phyloP scores from a whole-genome alignment of 2,888 invertebrate species.

The Auanema freiburgensis region DNA sequence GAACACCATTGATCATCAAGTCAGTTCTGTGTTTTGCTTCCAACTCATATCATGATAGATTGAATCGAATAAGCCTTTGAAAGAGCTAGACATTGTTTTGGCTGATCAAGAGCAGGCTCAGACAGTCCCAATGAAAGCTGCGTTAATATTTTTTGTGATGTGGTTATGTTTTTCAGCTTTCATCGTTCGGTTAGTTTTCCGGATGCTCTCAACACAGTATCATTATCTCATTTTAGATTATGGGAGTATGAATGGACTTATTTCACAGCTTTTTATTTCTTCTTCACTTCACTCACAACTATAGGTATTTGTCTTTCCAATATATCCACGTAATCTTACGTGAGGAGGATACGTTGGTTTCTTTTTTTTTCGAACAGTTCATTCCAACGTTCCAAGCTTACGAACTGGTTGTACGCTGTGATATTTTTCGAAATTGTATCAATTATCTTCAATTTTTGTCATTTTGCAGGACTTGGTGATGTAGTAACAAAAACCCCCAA shows the following conservation, averaged over 20 bases:
- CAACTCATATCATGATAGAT: slow-evolving; percentile 26
- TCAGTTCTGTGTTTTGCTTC: slow-evolving; percentile 8
- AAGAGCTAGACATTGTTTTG: slow-evolving; percentile 36
- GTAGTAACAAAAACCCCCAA: slow-evolving; percentile 53
- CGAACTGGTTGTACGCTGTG: not conserved
- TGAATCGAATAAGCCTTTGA: slow-evolving; percentile 41
- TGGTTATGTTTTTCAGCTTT: slow-evolving; percentile 46
- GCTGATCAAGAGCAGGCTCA: slow-evolving; percentile 44
- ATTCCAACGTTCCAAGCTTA: not conserved
- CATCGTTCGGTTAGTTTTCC: slow-evolving; percentile 25
- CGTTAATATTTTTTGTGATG: slow-evolving; percentile 44
- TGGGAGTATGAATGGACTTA: slow-evolving; percentile 56
- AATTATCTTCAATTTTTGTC: not conserved
- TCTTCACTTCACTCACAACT: slow-evolving; percentile 53
- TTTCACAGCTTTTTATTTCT: slow-evolving; percentile 53
- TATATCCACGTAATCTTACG: not conserved
- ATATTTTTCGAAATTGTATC: not conserved
- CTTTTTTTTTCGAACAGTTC: not conserved
- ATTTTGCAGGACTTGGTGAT: slow-evolving; percentile 38
- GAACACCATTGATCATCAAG: slow-evolving; percentile 41
- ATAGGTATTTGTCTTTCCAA: slow-evolving; percentile 22
- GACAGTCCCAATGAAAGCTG: slow-evolving; percentile 51
- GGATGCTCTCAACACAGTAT: not conserved
- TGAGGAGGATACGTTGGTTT: not conserved
- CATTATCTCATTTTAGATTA: slow-evolving; percentile 21